Evolutionary conservation across 1,140 invertebrate species (phyloP).

Genomic region (Drosophila ohnishii): DNA sequence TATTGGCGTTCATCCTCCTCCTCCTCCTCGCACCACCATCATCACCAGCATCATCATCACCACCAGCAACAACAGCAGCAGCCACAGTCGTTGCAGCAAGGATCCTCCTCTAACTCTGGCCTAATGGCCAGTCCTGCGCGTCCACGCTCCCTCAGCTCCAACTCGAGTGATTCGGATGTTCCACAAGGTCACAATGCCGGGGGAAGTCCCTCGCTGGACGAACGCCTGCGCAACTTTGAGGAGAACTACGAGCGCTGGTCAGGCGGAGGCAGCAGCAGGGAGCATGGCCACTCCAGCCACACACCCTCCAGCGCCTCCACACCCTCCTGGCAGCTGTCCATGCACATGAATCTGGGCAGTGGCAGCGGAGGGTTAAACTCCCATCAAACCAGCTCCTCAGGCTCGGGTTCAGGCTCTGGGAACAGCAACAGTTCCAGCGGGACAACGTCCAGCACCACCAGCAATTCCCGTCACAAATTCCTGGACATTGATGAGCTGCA

Average conservation of each 20-base stretch:
- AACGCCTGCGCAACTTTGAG: constrained; percentile 93
- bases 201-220: constrained; percentile 89
- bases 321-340: constrained; percentile 68
- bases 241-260: constrained; percentile 97
- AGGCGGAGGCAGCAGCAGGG: constrained; percentile 85
- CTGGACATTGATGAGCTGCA: constrained; percentile 90
- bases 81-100: constrained; percentile 36
- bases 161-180: constrained; percentile 85
- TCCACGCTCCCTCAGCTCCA: constrained; percentile 86
- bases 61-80: constrained; percentile 69
- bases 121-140: constrained; percentile 84
- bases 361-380: constrained; percentile 31
- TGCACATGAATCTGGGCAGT: constrained; percentile 59
- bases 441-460: constrained; percentile 83
- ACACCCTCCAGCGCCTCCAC: constrained; percentile 46
- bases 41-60: constrained; percentile 69
- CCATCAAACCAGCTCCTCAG: constrained; percentile 40
- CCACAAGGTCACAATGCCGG: constrained; percentile 84
- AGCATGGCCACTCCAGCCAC: constrained; percentile 39
- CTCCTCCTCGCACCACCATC: constrained; percentile 75
- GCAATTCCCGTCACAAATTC: constrained; percentile 86
- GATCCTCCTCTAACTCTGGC: constrained; percentile 46
- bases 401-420: constrained; percentile 46
- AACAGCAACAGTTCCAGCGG: constrained; percentile 74
- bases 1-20: constrained; percentile 76